Evolutionary conservation across 2,888 invertebrate genomes (phyloP).

Genomic region (Acleris holmiana): DNA sequence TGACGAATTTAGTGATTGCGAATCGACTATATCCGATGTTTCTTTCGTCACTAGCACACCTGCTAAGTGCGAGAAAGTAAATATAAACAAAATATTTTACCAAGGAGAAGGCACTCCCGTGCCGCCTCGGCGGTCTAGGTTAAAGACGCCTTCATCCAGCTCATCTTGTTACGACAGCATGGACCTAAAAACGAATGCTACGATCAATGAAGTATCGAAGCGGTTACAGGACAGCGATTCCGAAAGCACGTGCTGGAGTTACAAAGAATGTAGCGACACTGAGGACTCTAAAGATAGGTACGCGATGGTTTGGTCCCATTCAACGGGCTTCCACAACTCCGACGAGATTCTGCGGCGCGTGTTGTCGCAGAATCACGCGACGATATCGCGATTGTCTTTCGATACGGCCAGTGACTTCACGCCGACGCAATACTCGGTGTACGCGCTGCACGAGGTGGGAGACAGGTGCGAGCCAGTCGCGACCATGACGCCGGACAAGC

Average conservation of each 20-base stretch:
- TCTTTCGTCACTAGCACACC: constrained; percentile 71
- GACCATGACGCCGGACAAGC: constrained; percentile 74
- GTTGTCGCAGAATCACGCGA: constrained; percentile 68
- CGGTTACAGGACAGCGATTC: constrained; percentile 68
- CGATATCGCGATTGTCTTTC: constrained; percentile 70
- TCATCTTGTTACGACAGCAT: constrained; percentile 58
- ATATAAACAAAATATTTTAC: constrained; percentile 54
- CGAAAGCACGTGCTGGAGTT: constrained; percentile 78
- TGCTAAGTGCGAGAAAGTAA: constrained; percentile 50
- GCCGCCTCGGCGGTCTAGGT: constrained; percentile 61
- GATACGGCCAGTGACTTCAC: constrained; percentile 71
- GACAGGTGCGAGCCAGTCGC: constrained; percentile 77
- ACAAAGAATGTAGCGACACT: constrained; percentile 70
- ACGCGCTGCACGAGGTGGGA: constrained; percentile 76
- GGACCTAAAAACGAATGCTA: constrained; percentile 49
- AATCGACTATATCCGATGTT: constrained; percentile 61
- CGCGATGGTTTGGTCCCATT: constrained; percentile 75
- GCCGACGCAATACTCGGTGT: constrained; percentile 67
- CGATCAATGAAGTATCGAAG: constrained; percentile 45
- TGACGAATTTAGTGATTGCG: constrained; percentile 65
- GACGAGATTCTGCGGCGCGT: constrained; percentile 69
- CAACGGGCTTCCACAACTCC: constrained; percentile 76
- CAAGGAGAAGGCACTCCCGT: constrained; percentile 60
- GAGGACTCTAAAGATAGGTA: constrained; percentile 61
- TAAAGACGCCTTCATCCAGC: constrained; percentile 58